Base-by-base conservation (phyloP, 2,797 vertebrate species). In the Morelia viridis region DNA sequence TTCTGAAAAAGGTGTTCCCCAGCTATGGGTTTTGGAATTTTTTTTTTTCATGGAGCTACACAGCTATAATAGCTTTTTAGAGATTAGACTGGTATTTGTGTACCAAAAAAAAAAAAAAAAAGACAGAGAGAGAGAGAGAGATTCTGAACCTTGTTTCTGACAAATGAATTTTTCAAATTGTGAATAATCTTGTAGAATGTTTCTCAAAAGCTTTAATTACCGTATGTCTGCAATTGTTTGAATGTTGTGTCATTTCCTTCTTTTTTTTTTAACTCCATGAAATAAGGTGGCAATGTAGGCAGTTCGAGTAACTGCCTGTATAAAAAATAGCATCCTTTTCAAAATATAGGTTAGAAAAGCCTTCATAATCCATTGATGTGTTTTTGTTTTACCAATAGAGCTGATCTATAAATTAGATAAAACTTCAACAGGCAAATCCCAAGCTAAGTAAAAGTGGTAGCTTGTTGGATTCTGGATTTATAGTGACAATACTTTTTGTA, bases 231-330 rank as follows among this genome's bases (percentile, higher is more conserved):
- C 0, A 0, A 24, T 26, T 35, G 56, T 0, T 56, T 71, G 88
- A 1, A 90, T 91, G 87, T 5, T 0, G 0, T 88, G 89, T 41
- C 76, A 35, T 93, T 93, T 88, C 58, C 1, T 1, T 89, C 0
- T 12, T 90, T 62, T 31, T 62, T 53, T 57, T 68, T 90, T 12
- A 57, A 5, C 53, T 13, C 53, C 35, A 0, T 46, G 76, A 4
- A 89, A 94, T 9, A 57, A 93, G 41, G 61, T 57, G 94, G 58
- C 61, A 91, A 0, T 71, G 87, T 88, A 68, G 86, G 90, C 86
- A 94, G 84, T 19, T 0, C 4, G 41, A 58, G 56, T 60, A 84
- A 91, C 50, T 53, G 50, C 50, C 50, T 53, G 50, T 87, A 41
- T 1, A 68, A 56, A 91, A 94, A 41, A 88, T 90, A 46, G 57